Conservation (phyloP, 2,888 invertebrate genomes). For the Poecilobothrus nobilitatus region DNA sequence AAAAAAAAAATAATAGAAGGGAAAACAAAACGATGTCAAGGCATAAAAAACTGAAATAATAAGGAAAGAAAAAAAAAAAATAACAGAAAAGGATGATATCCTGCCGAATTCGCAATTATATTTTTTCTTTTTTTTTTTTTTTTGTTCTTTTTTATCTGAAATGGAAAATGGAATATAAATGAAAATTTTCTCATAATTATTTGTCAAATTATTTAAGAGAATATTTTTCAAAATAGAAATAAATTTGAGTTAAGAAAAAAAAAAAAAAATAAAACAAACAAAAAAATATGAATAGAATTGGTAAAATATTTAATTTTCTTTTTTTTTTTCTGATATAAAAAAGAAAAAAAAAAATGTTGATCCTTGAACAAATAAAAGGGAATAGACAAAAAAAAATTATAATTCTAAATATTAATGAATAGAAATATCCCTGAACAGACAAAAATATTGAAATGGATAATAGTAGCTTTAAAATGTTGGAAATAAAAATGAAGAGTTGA, state of each 20-base stretch:
- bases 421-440: too few relatives aligned
- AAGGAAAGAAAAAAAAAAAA: too few relatives aligned
- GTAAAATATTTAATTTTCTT: too few relatives aligned
- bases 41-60: neutral
- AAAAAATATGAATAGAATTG: neutral
- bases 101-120: conserved; percentile 4
- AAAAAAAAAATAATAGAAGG: neutral
- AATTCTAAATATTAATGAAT: too few relatives aligned
- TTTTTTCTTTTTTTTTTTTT: neutral
- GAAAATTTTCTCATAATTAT: conserved; percentile 3
- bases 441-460: too few relatives aligned
- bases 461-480: too few relatives aligned
- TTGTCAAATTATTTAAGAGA: neutral
- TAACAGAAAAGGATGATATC: neutral
- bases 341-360: too few relatives aligned
- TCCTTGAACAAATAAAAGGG: too few relatives aligned
- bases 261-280: neutral
- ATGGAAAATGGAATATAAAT: neutral
- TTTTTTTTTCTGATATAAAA: too few relatives aligned
- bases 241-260: neutral
- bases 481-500: too few relatives aligned
- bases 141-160: neutral
- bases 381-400: too few relatives aligned
- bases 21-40: neutral
- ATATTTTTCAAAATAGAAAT: neutral